A percentile compares a stretch with the other conserved stretches of the same genome.
Conservation (phyloP, 2,797 vertebrate species). For the Sebastes hopkinsi region DNA sequence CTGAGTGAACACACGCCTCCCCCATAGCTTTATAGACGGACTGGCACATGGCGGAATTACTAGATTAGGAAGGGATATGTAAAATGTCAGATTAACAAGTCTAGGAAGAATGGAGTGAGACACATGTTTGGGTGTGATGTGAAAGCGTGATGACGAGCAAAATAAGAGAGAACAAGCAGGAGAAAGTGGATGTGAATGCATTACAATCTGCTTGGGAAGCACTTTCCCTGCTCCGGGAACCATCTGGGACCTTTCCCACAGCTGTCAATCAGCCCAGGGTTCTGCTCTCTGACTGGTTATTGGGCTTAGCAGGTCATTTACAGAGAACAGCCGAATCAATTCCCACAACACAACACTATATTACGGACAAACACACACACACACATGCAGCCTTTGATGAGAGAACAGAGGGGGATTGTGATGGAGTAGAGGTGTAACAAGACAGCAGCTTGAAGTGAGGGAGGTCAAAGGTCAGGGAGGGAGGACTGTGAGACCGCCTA, state of each 20-base stretch:
- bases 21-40: constrained; percentile 20
- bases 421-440: background rate
- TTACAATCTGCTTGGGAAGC: constrained; percentile 1
- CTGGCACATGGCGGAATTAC: constrained; percentile 9
- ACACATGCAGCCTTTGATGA: constrained; percentile 21
- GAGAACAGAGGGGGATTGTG: constrained; percentile 6
- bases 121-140: background rate
- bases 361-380: background rate
- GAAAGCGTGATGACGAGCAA: background rate
- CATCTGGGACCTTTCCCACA: constrained; percentile 39
- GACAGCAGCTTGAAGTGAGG: constrained; percentile 1
- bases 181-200: background rate
- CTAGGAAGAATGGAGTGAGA: background rate
- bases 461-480: constrained; percentile 39
- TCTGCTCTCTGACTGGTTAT: constrained; percentile 26
- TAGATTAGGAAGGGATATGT: background rate
- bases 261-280: constrained; percentile 42
- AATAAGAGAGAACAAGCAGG: background rate
- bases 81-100: constrained; percentile 28
- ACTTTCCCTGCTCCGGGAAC: background rate
- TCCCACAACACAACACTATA: background rate
- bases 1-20: background rate
- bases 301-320: constrained; percentile 45
- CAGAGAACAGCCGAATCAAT: constrained; percentile 22
- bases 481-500: constrained; percentile 6